Base-by-base conservation (phyloP, 1,140 invertebrate species). In the Sinella curviseta region DNA sequence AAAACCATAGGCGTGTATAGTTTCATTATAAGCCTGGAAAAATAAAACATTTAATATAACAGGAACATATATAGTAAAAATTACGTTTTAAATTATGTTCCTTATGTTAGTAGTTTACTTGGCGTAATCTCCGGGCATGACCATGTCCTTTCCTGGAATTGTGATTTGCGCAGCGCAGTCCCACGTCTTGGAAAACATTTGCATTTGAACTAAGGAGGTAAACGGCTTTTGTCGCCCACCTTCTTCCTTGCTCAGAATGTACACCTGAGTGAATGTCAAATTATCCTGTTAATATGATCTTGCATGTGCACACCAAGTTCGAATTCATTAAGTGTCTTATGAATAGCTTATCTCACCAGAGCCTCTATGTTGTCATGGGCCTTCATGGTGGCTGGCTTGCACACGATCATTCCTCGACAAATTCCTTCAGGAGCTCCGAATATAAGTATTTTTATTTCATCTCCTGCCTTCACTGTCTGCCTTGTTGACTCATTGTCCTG, bases 91-190 rank as follows among this genome's bases (percentile, higher is more conserved):
- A 79, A 35, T 36, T 31, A 30, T 65, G 28, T 77, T 33, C n/a
- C 34, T 0, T 39, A 54, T 48, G 8, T 48, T 24, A 55, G 33
- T 74, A 14, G 86, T 89, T 90, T 90, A 94, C 93, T 88, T 92
- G 34, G 92, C 88, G 88, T 97, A 95, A 89, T 99, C 97, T 78
- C 97, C 97, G 28, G 97, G 96, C 96, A 99, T 98, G 24, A 95
- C 90, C 92, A 98, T 93, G 76, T 94, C 92, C 84, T 93, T 94
- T 65, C 90, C 89, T 17, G 90, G 88, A 74, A 97, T 90, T 65
- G 87, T 87, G 20, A 97, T 88, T 86, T 94, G 92, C 1, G 89
- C 90, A 14, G 94, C 89, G 85, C 92, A 93, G 86, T 97, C 94
- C 96, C 96, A 99, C 0, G 96, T 98, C 87, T 93, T 93, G 36